phyloP scores from a whole-genome alignment of 2,888 invertebrate genomes.

The Prostheceraeus crozeri region DNA sequence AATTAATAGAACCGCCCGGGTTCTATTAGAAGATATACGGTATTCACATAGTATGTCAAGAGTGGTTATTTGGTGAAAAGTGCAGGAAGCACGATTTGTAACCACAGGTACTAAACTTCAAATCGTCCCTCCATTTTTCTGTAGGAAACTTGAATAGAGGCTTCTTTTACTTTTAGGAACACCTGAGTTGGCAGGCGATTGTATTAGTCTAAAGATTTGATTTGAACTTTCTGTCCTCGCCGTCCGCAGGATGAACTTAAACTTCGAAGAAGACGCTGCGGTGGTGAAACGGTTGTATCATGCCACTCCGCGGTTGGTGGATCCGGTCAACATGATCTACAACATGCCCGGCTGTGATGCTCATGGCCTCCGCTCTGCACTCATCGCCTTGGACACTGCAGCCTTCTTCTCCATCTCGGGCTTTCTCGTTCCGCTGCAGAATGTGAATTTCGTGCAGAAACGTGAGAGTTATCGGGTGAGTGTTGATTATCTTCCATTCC shows the following conservation, averaged over 20 bases:
- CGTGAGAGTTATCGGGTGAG: constrained; percentile 49
- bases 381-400: constrained; percentile 46
- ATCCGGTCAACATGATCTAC: constrained; percentile 47
- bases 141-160: no score
- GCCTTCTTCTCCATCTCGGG: constrained; percentile 45
- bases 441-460: constrained; percentile 47
- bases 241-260: constrained; percentile 49
- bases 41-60: no score
- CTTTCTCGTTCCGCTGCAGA: constrained; percentile 43
- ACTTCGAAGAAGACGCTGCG: constrained; percentile 44
- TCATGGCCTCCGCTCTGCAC: constrained; percentile 46
- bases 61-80: no score
- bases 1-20: no score
- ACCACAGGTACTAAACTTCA: no score
- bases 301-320: constrained; percentile 43
- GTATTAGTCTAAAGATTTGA: no score
- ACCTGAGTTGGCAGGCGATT: no score
- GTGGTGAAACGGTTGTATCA: constrained; percentile 39
- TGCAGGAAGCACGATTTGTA: no score
- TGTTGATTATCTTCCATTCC: background rate
- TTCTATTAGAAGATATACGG: no score
- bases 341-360: constrained; percentile 48
- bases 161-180: no score
- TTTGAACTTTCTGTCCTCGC: no score
- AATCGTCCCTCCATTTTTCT: no score